These are phyloP conservation scores for Pimephales promelas DNA, from an alignment of 2,113 vertebrate genomes.

Conservation along the genomic window DNA sequence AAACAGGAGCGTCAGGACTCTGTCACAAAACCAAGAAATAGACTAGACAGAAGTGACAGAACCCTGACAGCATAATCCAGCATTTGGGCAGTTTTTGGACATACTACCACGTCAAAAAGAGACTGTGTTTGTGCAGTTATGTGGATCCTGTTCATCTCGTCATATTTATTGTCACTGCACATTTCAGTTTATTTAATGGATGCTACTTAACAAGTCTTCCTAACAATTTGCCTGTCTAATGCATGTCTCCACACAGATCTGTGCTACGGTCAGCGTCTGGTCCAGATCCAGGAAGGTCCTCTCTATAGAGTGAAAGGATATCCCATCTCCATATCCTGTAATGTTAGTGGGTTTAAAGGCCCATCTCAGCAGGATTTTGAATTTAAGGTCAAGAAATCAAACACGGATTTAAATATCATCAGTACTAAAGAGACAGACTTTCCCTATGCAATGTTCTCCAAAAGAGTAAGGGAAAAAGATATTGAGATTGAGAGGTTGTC, in stretches of 20 bases:
- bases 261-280: constrained; percentile 29
- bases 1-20: no score
- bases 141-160: no score
- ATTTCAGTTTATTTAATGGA: no score
- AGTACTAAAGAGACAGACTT: constrained; percentile 60
- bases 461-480: constrained; percentile 39
- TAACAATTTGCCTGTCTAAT: background rate
- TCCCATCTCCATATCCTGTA: constrained; percentile 79
- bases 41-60: no score
- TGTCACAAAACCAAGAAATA: no score
- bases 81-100: no score
- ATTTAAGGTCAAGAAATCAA: constrained; percentile 68
- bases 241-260: constrained; percentile 43
- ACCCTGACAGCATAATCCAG: no score
- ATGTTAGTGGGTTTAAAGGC: constrained; percentile 74
- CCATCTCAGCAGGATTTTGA: constrained; percentile 67
- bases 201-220: no score
- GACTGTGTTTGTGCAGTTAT: no score
- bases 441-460: constrained; percentile 49
- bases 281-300: constrained; percentile 77
- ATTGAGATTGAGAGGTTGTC: constrained; percentile 69
- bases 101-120: no score
- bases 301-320: constrained; percentile 78
- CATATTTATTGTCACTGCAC: no score
- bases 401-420: constrained; percentile 67